Conservation (phyloP, 2,113 vertebrate genomes). For the Panthera tigris region DNA sequence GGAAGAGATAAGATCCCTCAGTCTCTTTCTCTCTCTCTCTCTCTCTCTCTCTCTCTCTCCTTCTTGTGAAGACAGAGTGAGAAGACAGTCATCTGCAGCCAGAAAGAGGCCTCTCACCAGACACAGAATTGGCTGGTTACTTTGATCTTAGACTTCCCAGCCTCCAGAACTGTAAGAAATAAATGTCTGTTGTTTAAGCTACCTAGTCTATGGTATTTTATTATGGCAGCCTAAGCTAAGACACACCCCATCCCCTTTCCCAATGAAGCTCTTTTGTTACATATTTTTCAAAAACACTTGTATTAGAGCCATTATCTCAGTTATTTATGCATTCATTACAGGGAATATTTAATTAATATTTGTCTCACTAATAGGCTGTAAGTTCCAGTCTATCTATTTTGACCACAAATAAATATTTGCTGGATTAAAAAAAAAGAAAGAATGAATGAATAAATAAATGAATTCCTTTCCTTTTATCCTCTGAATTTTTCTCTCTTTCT, state of each 20-base stretch:
- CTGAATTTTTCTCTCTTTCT: not conserved
- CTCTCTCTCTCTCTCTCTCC: not conserved
- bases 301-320: not conserved
- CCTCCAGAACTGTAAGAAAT: not conserved
- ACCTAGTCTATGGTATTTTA: not conserved
- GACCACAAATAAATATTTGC: not conserved
- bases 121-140: not conserved
- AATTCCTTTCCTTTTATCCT: not conserved
- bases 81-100: not conserved
- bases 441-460: not conserved
- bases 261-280: not conserved
- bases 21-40: not conserved
- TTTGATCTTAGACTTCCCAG: not conserved
- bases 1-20: not conserved
- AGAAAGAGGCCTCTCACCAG: not conserved
- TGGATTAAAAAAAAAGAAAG: not conserved
- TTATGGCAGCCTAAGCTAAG: not conserved
- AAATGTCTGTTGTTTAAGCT: not conserved
- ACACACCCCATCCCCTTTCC: not conserved
- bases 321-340: not conserved
- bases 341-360: conserved; percentile 8
- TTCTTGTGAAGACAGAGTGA: not conserved
- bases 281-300: not conserved
- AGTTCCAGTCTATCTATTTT: not conserved
- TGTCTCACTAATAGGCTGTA: not conserved